These are phyloP conservation scores for Prochilodus magdalenae DNA, from an alignment of 2,113 vertebrate species.

Conservation along the genomic window DNA sequence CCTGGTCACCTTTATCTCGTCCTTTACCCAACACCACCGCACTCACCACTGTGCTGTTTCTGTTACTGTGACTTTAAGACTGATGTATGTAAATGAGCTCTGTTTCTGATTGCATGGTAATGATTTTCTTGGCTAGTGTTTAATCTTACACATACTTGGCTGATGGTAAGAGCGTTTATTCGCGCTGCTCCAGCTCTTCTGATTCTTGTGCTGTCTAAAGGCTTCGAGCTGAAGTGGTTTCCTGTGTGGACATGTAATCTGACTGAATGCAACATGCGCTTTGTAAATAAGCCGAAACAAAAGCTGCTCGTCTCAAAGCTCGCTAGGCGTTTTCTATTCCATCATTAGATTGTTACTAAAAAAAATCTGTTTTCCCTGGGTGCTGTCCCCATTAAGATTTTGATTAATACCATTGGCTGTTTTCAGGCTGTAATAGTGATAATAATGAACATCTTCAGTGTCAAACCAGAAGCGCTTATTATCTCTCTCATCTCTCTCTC, in stretches of 20 bases:
- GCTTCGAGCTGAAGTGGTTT: not conserved
- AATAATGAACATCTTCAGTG: conserved; percentile 60
- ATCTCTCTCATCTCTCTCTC: conserved; percentile 43
- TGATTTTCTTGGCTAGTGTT: too few relatives aligned
- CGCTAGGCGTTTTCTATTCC: conserved; percentile 51
- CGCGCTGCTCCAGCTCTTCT: not conserved
- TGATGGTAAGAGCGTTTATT: too few relatives aligned
- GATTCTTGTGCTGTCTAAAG: not conserved
- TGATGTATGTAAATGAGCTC: too few relatives aligned
- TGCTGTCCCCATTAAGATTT: conserved; percentile 63
- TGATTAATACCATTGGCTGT: conserved; percentile 68
- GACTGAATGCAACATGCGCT: conserved; percentile 5
- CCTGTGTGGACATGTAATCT: not conserved
- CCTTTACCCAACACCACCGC: too few relatives aligned
- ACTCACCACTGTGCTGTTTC: too few relatives aligned
- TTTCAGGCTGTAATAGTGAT: conserved; percentile 65
- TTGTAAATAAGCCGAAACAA: conserved; percentile 26
- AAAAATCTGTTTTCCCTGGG: conserved; percentile 66
- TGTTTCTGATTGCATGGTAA: too few relatives aligned
- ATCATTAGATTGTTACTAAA: conserved; percentile 66
- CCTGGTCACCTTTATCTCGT: too few relatives aligned
- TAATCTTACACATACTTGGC: too few relatives aligned
- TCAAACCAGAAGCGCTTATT: conserved; percentile 55
- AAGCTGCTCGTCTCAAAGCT: not conserved
- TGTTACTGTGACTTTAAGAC: too few relatives aligned